Evolutionary conservation across 2,797 vertebrate species (phyloP), one percentile per base, ranked within the genome.

Genomic region (Arrhamphus sclerolepis): DNA sequence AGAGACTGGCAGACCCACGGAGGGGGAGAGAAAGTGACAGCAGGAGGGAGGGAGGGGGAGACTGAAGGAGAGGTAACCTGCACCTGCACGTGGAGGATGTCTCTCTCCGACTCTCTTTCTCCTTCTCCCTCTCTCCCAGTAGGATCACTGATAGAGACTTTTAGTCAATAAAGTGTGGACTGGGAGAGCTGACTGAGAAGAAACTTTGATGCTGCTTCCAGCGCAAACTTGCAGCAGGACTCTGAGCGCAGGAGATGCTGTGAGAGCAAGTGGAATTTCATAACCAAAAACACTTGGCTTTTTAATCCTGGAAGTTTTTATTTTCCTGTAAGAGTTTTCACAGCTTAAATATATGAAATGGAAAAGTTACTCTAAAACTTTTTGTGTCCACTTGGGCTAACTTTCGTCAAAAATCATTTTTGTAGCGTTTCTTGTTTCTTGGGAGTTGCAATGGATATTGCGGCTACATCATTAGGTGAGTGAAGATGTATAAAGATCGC

Each of bases 401-500:
- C 9, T 2, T 11, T 11, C 8, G 9, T 10, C 31, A 10, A 9
- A 34, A 34, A 34, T 11, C 13, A 34, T 34, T 34, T 10, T 13
- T 9, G 31, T 10, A 34, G 31, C 50, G 8, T 67, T 50, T 56
- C 43, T 18, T 52, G 46, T 39, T n/a, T 82, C 42, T 62, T 10
- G 71, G 49, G 6, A 43, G 42, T 6, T 48, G 70, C 88, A 72
- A 94, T 93, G 56, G 92, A 92, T 70, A 86, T 85, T 65, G 83
- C 82, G 40, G 87, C 90, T 31, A 76, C 87, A 40, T 86, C 92
- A 1, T 66, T 93, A 60, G 91, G 94, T 94, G 87, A 93, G 91
- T 76, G 63, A 73, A 59, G 20, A 17, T 20, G 6, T 43, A 7
- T 5, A 18, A n/a, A 46, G 2, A 10, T 34, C 10, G 3, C 8